These are phyloP conservation scores for Cygnus olor DNA, from an alignment of 2,797 vertebrate genomes.

Conservation along the genomic window DNA sequence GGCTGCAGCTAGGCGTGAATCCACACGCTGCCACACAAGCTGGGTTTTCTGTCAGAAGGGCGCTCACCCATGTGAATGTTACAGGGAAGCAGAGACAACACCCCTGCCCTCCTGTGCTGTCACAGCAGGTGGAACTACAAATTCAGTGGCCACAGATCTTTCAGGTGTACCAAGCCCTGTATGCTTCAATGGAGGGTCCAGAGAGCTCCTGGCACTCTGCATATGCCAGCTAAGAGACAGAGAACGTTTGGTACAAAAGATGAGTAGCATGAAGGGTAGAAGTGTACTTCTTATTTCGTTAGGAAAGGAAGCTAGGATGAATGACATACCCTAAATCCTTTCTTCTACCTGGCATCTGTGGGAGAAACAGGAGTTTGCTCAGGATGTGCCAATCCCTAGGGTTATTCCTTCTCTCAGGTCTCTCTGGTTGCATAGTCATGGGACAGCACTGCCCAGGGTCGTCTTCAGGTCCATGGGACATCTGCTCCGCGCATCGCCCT, in stretches of 20 bases:
- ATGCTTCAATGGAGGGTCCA: accelerated
- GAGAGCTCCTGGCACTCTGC: not conserved
- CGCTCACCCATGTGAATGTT: accelerated
- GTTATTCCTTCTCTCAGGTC: not conserved
- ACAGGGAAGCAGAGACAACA: not conserved
- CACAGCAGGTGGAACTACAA: not conserved
- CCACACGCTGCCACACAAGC: not conserved
- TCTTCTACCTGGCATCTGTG: not conserved
- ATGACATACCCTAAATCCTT: not conserved
- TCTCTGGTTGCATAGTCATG: not conserved
- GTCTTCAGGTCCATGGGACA: not conserved
- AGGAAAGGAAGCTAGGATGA: not conserved
- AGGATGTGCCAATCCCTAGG: not conserved
- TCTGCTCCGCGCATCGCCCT: not conserved
- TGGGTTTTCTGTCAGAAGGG: not conserved
- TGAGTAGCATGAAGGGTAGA: not conserved
- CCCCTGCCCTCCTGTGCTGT: accelerated
- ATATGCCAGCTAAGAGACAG: not conserved
- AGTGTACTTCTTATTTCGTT: not conserved
- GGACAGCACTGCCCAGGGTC: not conserved
- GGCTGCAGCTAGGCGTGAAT: not conserved
- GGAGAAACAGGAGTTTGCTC: not conserved
- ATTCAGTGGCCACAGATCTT: not conserved
- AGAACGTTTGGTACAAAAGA: not conserved
- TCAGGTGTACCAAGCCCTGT: not conserved